These are phyloP conservation scores for Taeniopygia guttata DNA, from an alignment of 2,797 vertebrate species.

Conservation along the genomic window DNA sequence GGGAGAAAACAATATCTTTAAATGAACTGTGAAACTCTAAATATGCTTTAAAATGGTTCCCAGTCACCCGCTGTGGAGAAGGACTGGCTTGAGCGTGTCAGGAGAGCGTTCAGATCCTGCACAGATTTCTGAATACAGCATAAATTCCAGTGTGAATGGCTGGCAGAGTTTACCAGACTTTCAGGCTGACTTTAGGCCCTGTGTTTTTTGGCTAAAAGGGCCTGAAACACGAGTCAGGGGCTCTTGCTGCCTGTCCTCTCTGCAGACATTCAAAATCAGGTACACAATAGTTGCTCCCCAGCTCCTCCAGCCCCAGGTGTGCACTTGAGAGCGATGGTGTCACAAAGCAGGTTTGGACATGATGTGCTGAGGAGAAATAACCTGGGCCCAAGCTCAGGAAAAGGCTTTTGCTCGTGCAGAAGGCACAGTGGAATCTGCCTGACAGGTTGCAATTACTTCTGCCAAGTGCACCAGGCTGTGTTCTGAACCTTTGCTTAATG, in stretches of 20 bases:
- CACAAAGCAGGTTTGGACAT: background rate
- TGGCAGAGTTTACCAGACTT: background rate
- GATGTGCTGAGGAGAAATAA: background rate
- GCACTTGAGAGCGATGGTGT: background rate
- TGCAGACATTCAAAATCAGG: background rate
- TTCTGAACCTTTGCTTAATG: slow-evolving; percentile 60
- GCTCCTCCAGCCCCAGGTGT: background rate
- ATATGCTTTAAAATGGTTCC: background rate
- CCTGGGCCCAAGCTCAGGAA: background rate
- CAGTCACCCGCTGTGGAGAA: background rate
- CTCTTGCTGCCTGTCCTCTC: background rate
- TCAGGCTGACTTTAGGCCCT: background rate
- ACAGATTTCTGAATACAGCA: background rate
- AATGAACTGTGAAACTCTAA: background rate
- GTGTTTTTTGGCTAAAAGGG: background rate
- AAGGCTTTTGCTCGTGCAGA: background rate
- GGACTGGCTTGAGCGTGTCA: background rate
- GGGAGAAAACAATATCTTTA: accelerated
- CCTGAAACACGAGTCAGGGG: background rate
- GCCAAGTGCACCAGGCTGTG: slow-evolving; percentile 24
- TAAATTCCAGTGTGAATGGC: background rate
- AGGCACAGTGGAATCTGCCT: background rate
- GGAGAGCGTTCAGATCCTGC: background rate
- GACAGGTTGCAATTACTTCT: slow-evolving; percentile 62
- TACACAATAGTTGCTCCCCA: accelerated